Evolutionary conservation across 2,113 vertebrate species (phyloP).

Genomic region (Corythoichthys intestinalis): DNA sequence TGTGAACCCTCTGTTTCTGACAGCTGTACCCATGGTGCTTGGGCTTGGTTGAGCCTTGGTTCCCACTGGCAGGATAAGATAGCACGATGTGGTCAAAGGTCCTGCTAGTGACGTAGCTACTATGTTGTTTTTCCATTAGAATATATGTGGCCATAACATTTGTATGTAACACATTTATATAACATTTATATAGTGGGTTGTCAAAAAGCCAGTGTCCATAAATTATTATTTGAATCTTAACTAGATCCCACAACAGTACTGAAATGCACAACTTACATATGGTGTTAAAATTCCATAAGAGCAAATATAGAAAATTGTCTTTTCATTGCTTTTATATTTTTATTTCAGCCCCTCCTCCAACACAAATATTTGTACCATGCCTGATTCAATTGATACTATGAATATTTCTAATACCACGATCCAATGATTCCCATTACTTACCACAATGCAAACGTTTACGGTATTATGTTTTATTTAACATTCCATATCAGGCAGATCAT

Average conservation of each 20-base stretch:
- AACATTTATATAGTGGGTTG: background rate
- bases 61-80: conserved; percentile 41
- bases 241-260: background rate
- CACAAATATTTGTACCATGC: too few relatives aligned
- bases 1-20: conserved; percentile 57
- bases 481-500: too few relatives aligned
- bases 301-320: background rate
- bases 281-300: background rate
- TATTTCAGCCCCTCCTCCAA: background rate
- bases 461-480: too few relatives aligned
- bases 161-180: conserved; percentile 1
- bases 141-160: background rate
- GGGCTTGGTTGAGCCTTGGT: conserved; percentile 35
- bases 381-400: too few relatives aligned
- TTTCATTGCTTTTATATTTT: background rate
- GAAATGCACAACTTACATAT: background rate
- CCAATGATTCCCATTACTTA: too few relatives aligned
- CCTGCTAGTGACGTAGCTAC: conserved; percentile 31
- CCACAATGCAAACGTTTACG: too few relatives aligned
- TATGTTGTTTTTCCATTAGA: conserved; percentile 36
- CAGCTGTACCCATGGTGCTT: conserved; percentile 67
- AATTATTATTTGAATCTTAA: conserved; percentile 1
- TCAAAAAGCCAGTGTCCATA: conserved; percentile 8
- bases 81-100: conserved; percentile 36
- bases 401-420: too few relatives aligned